These are phyloP conservation scores for Apteryx mantelli DNA, from an alignment of 2,113 vertebrate genomes.

Conservation along the genomic window DNA sequence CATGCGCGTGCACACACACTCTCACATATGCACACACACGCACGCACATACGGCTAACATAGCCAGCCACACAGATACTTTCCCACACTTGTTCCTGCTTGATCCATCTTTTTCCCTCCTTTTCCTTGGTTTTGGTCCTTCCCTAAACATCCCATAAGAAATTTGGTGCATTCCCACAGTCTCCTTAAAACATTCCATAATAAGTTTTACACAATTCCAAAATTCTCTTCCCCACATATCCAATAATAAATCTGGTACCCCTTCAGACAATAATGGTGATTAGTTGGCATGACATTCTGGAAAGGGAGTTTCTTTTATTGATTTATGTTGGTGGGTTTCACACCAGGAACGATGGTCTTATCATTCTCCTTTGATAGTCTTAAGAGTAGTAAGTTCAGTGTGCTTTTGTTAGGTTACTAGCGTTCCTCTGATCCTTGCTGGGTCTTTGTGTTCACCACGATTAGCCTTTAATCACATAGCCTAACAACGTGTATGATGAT, in stretches of 20 bases:
- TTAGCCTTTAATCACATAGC: too few species aligned
- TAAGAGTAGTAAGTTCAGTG: too few species aligned
- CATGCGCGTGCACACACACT: rapidly evolving
- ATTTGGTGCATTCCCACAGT: not conserved
- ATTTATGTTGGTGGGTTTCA: not conserved
- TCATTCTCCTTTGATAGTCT: too few species aligned
- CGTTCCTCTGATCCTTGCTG: too few species aligned
- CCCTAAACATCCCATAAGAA: not conserved
- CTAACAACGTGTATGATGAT: too few species aligned
- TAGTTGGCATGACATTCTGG: not conserved
- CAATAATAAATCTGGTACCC: not conserved
- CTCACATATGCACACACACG: too few species aligned
- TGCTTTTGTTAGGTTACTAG: too few species aligned
- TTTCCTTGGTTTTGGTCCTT: not conserved
- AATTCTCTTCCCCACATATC: not conserved
- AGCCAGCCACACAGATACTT: not conserved
- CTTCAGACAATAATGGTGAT: not conserved
- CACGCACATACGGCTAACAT: not conserved
- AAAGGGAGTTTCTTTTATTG: not conserved
- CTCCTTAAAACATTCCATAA: not conserved
- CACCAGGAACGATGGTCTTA: not conserved
- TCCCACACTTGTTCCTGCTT: not conserved
- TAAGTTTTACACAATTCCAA: not conserved
- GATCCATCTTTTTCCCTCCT: not conserved
- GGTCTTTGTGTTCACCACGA: too few species aligned